Conservation (phyloP, 2,797 vertebrate genomes). For the Gymnocypris eckloni region DNA sequence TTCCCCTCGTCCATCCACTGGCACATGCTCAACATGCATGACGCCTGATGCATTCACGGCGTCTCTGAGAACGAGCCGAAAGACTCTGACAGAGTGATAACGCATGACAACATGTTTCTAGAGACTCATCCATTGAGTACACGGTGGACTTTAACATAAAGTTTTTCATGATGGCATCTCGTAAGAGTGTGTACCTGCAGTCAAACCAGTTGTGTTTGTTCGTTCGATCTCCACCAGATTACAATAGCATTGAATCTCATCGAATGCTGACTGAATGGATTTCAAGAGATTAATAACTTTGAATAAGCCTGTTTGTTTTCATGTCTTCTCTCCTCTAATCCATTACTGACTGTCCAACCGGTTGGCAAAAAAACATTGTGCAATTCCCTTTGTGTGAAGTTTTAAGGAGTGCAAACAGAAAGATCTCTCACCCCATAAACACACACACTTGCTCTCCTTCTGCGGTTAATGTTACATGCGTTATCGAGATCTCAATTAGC, state of each 20-base stretch:
- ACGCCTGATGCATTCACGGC: neutral
- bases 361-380: constrained; percentile 57
- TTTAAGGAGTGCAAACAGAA: constrained; percentile 67
- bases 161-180: neutral
- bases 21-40: constrained; percentile 50
- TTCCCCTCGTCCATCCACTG: constrained; percentile 57
- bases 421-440: constrained; percentile 37
- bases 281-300: constrained; percentile 61
- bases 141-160: neutral
- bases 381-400: constrained; percentile 67
- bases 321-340: constrained; percentile 61
- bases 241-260: constrained; percentile 38
- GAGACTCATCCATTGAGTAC: neutral
- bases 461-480: neutral
- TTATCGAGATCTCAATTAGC: neutral
- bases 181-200: neutral
- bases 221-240: constrained; percentile 2
- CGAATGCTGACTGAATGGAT: constrained; percentile 58
- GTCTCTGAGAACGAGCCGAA: neutral
- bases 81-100: neutral
- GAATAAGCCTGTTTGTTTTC: constrained; percentile 59
- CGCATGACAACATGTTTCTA: neutral
- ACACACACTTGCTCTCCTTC: neutral
- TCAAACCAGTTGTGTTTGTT: neutral
- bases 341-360: constrained; percentile 63